These are phyloP conservation scores for Perca schrenkii DNA, from an alignment of 2,113 vertebrate genomes.

Conservation along the genomic window DNA sequence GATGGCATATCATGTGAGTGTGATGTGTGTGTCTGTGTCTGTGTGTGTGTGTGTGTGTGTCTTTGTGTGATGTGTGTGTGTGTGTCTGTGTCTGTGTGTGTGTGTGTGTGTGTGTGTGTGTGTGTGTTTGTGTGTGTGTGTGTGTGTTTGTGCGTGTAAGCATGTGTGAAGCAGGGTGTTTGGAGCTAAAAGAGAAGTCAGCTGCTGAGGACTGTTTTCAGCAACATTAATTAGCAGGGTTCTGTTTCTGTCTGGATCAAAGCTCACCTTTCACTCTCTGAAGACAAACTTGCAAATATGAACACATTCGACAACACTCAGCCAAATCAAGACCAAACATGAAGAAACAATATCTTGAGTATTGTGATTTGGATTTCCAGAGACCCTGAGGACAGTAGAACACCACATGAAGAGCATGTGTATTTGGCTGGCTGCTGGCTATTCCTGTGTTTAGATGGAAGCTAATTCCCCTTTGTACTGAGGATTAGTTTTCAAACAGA, in stretches of 20 bases:
- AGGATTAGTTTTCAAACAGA: slow-evolving; percentile 21
- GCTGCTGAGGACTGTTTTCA: slow-evolving; percentile 38
- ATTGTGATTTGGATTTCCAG: slow-evolving; percentile 3
- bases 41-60: too few relatives aligned
- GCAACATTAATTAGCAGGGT: slow-evolving; percentile 44
- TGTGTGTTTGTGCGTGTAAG: slow-evolving; percentile 25
- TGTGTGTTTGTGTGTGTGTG: slow-evolving; percentile 4
- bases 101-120: slow-evolving; percentile 16
- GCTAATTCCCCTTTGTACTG: neutral
- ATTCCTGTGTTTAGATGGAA: slow-evolving; percentile 50
- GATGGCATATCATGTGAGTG: slow-evolving; percentile 41
- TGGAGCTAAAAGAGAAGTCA: slow-evolving; percentile 36
- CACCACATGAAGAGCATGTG: slow-evolving; percentile 5
- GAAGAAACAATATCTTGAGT: neutral
- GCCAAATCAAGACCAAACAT: slow-evolving; percentile 5
- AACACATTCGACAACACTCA: slow-evolving; percentile 6
- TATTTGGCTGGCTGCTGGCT: neutral
- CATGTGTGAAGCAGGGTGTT: slow-evolving; percentile 11
- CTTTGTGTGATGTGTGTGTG: slow-evolving; percentile 2
- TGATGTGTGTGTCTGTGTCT: slow-evolving; percentile 5
- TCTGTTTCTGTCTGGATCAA: slow-evolving; percentile 44
- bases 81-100: slow-evolving; percentile 25
- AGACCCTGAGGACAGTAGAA: slow-evolving; percentile 24
- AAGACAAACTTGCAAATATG: slow-evolving; percentile 22
- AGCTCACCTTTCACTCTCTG: slow-evolving; percentile 23